phyloP scores from a whole-genome alignment of 2,888 invertebrate species.

The Drosophila lutescens region DNA sequence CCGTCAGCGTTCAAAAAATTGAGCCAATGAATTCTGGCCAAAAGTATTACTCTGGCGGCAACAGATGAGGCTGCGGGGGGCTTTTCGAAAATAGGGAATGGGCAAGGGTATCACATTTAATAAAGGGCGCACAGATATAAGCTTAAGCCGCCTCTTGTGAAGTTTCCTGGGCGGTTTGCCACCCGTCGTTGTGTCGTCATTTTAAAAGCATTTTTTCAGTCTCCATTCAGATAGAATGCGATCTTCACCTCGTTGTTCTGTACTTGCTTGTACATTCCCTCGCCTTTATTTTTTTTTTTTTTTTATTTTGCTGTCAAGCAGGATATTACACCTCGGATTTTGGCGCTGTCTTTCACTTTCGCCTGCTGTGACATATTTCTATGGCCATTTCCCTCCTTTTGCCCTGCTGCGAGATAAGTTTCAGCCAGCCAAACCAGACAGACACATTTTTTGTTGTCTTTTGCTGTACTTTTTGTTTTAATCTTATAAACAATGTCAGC shows the following conservation, averaged over 20 bases:
- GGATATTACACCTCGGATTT: slow-evolving; percentile 78
- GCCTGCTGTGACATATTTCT: slow-evolving; percentile 80
- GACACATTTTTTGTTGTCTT: slow-evolving; percentile 53
- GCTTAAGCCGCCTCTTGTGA: slow-evolving; percentile 46
- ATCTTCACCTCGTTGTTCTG: slow-evolving; percentile 15
- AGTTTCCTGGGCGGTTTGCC: slow-evolving; percentile 17
- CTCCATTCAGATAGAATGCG: slow-evolving; percentile 25
- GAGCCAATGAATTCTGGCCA: background rate
- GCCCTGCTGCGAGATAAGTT: slow-evolving; percentile 37
- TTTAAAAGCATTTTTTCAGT: slow-evolving; percentile 18
- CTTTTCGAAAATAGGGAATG: background rate
- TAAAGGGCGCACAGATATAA: slow-evolving; percentile 48
- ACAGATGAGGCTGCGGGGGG: slow-evolving; percentile 2
- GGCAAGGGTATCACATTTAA: slow-evolving; percentile 44
- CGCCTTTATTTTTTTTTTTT: slow-evolving; percentile 11
- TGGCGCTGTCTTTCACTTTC: slow-evolving; percentile 76
- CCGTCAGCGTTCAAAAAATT: background rate
- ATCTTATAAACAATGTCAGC: slow-evolving; percentile 76
- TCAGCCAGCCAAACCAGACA: slow-evolving; percentile 60
- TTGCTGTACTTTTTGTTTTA: slow-evolving; percentile 33
- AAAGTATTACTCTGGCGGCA: background rate
- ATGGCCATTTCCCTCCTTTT: slow-evolving; percentile 29
- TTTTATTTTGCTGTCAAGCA: slow-evolving; percentile 54
- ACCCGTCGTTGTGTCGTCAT: slow-evolving; percentile 40
- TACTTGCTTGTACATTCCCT: slow-evolving; percentile 22